Conservation (phyloP, 2,888 invertebrate genomes). For the Pherbina coryleti region DNA sequence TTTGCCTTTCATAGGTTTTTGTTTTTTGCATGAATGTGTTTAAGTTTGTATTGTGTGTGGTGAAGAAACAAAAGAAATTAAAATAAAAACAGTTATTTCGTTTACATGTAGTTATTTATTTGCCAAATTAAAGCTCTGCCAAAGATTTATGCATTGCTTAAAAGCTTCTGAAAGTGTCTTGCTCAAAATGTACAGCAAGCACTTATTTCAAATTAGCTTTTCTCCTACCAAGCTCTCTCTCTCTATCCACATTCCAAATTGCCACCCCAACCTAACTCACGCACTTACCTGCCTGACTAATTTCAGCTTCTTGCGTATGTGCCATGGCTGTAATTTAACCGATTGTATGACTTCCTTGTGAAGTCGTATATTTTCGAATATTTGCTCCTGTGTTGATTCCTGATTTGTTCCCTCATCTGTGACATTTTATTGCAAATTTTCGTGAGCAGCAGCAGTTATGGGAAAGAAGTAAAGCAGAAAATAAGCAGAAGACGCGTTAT, state of each 20-base stretch:
- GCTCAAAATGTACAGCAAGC: background rate
- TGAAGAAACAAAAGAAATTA: background rate
- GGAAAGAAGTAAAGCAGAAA: constrained; percentile 56
- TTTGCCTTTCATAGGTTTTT: constrained; percentile 75
- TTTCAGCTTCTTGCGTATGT: constrained; percentile 84
- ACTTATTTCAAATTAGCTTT: background rate
- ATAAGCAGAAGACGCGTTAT: constrained; percentile 33
- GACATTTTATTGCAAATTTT: constrained; percentile 45
- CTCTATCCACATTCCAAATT: background rate
- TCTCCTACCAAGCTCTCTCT: background rate
- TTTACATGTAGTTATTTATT: constrained; percentile 11
- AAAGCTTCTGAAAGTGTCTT: background rate
- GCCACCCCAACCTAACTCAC: background rate
- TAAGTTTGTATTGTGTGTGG: background rate
- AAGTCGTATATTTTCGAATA: constrained; percentile 88
- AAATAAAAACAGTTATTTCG: background rate
- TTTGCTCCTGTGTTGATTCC: constrained; percentile 84
- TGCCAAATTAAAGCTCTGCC: constrained; percentile 8
- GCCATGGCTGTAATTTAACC: constrained; percentile 88
- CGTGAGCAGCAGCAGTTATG: constrained; percentile 47
- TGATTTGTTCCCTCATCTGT: constrained; percentile 78
- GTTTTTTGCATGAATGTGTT: background rate
- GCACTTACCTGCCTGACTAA: constrained; percentile 77
- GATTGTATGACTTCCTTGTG: constrained; percentile 92
- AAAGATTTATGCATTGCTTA: constrained; percentile 20